Conservation (phyloP, 2,113 vertebrate species). For the Tachycineta bicolor region DNA sequence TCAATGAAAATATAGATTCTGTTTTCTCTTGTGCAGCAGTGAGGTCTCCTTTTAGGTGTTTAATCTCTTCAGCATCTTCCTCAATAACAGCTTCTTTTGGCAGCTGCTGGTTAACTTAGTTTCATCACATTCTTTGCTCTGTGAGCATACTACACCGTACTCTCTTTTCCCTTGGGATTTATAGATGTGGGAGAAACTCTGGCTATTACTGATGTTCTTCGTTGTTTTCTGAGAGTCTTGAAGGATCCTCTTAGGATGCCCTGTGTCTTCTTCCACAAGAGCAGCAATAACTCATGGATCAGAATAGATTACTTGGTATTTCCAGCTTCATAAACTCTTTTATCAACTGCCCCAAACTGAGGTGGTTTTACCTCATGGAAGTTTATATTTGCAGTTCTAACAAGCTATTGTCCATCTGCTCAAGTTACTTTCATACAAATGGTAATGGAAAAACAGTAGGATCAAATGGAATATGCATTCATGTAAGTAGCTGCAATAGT, state of each 20-base stretch:
- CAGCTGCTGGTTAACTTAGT: constrained; percentile 91
- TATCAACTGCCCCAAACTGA: constrained; percentile 84
- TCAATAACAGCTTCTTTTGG: constrained; percentile 89
- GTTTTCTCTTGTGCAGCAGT: constrained; percentile 81
- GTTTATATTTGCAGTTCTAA: constrained; percentile 89
- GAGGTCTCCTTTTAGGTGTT: constrained; percentile 85
- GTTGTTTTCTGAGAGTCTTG: constrained; percentile 86
- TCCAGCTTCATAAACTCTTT: constrained; percentile 85
- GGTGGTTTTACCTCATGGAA: constrained; percentile 85
- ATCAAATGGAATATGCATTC: constrained; percentile 88
- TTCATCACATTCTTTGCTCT: constrained; percentile 90
- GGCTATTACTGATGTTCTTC: constrained; percentile 86
- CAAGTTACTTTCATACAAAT: constrained; percentile 87
- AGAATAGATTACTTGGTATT: constrained; percentile 90
- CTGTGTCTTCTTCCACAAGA: constrained; percentile 86
- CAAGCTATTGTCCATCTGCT: constrained; percentile 84
- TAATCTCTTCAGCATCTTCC: constrained; percentile 89
- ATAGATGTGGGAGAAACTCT: constrained; percentile 85
- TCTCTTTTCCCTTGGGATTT: constrained; percentile 88
- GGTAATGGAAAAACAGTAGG: constrained; percentile 85
- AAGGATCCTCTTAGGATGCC: constrained; percentile 88
- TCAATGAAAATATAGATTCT: constrained; percentile 83
- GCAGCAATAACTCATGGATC: constrained; percentile 85
- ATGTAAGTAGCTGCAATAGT: constrained; percentile 83
- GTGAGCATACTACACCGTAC: constrained; percentile 85